These are phyloP conservation scores for Chromoteleia sp. DNA, from an alignment of 2,888 invertebrate genomes.

Conservation along the genomic window DNA sequence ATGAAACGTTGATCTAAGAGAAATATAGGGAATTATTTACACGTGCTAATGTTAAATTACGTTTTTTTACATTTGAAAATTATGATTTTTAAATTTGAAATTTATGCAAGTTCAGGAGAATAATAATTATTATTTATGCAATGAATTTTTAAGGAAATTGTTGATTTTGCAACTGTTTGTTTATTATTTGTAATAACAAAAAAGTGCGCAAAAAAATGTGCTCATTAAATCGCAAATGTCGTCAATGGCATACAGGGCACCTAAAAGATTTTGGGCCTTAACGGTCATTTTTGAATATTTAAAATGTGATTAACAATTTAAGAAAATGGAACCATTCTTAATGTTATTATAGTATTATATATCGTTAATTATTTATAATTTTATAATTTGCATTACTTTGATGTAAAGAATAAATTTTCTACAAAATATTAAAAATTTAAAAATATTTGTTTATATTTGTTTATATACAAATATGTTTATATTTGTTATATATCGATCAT, in stretches of 20 bases:
- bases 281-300: slow-evolving; percentile 3
- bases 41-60: background rate
- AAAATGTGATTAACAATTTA: too few relatives aligned
- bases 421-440: too few relatives aligned
- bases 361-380: too few relatives aligned
- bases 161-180: background rate
- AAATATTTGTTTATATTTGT: too few relatives aligned
- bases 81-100: background rate
- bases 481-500: too few relatives aligned
- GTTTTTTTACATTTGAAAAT: background rate
- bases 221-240: background rate
- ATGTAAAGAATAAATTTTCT: too few relatives aligned
- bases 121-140: background rate
- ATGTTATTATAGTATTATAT: too few relatives aligned
- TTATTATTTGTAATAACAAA: too few relatives aligned
- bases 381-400: too few relatives aligned
- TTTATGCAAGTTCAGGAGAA: background rate
- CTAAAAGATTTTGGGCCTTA: background rate
- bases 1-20: background rate
- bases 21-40: background rate
- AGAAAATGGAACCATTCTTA: too few relatives aligned
- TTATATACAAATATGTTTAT: too few relatives aligned
- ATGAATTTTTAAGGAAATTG: background rate
- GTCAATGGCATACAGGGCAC: slow-evolving; percentile 12
- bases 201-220: slow-evolving; percentile 2